Evolutionary conservation across 2,888 invertebrate species (phyloP), one percentile per base, ranked within the genome.

Genomic region (Drosophila tripunctata): DNA sequence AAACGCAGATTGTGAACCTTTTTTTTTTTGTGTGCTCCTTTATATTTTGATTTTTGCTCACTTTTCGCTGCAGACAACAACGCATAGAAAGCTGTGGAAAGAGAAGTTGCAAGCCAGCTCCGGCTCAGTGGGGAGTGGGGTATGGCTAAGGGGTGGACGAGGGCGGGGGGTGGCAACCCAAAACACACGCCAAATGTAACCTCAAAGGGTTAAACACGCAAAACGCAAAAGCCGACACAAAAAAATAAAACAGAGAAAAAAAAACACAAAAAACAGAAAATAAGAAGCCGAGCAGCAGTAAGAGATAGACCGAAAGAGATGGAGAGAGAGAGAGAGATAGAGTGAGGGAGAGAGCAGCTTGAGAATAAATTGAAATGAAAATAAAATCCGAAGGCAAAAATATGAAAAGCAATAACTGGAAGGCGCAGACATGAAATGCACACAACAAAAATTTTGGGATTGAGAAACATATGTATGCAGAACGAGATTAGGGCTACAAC

Each of bases 141-240:
- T 31, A 5, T 4, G 1, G 19, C 3, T 8, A 5, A 33, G 15
- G 14, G n/a, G 8, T 1, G 21, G 1, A 3, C 7, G 31, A 22
- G 6, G 1, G 3, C 8, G 30, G 41, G 15, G 14, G 19, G 30
- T 6, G 38, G 19, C 57, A 66, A 65, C 62, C 64, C 71, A 65
- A 78, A 85, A 81, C 87, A 86, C 77, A 80, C 78, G 75, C 88
- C 88, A 87, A 87, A 83, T 85, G 85, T 85, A 83, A 83, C 88
- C 88, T 83, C 83, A 88, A 83, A 83, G 88, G 83, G 83, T 88
- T 83, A 88, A 83, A 83, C 88, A 87, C 83, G 88, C 78, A 88
- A 87, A 83, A 83, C 77, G 87, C 87, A 85, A 83, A 84, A 88
- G 88, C 87, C 71, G 74, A 84, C 55, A 78, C 72, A 73, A 8